Conservation (phyloP, 2,888 invertebrate genomes). For the Abscondita cerata region DNA sequence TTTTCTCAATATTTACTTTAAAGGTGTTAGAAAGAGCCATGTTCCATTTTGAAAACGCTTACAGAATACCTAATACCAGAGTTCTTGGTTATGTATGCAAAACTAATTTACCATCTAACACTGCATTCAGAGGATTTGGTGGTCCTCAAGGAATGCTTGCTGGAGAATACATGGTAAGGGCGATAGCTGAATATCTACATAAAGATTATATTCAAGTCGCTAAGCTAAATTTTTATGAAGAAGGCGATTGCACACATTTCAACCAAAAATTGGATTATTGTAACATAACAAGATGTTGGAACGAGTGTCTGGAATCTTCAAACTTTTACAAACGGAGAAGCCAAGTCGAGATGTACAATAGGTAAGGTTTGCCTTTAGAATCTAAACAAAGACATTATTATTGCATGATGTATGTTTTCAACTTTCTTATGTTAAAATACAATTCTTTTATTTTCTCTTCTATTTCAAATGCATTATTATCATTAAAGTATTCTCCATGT, state of each 20-base stretch:
- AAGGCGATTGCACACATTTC: constrained; percentile 80
- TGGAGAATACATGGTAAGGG: constrained; percentile 78
- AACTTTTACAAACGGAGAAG: constrained; percentile 66
- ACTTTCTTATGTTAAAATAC: no score
- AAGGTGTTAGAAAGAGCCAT: constrained; percentile 85
- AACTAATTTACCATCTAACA: constrained; percentile 91
- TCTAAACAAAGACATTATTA: no score
- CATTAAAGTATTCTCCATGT: no score
- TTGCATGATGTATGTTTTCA: no score
- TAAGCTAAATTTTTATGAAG: constrained; percentile 78
- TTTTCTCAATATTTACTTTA: constrained; percentile 32
- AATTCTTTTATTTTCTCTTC: no score
- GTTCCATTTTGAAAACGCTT: constrained; percentile 84
- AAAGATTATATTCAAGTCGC: constrained; percentile 71
- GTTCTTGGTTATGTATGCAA: constrained; percentile 78
- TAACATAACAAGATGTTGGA: constrained; percentile 77
- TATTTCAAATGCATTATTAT: no score
- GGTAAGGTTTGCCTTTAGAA: constrained; percentile 54
- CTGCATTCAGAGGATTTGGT: constrained; percentile 93
- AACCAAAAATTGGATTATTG: constrained; percentile 77
- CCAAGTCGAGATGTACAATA: constrained; percentile 74
- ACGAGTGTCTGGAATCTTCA: constrained; percentile 75
- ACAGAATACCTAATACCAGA: constrained; percentile 76
- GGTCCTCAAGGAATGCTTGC: constrained; percentile 91
- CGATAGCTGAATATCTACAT: constrained; percentile 74